Evolutionary conservation across 1,140 invertebrate genomes (phyloP).

Genomic region (Aphidius ervi): DNA sequence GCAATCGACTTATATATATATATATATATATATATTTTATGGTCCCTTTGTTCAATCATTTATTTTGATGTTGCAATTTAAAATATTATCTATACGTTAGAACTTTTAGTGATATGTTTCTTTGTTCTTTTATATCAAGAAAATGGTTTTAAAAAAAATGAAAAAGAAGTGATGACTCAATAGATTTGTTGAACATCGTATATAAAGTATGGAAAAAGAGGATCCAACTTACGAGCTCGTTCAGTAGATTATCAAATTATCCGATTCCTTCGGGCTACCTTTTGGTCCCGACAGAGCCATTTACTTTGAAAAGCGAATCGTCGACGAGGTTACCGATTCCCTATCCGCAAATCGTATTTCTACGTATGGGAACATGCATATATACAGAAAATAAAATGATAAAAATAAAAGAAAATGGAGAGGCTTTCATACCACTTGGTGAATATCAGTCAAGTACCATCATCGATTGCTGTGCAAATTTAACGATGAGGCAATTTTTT

Average conservation of each 20-base stretch:
- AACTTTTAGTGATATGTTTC: no score
- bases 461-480: conserved; percentile 10
- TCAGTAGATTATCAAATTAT: conserved; percentile 30
- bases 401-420: conserved; percentile 2
- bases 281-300: conserved; percentile 26
- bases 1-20: no score
- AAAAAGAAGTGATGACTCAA: conserved; percentile 2
- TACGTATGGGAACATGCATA: conserved; percentile 15
- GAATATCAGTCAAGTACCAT: background rate
- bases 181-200: background rate
- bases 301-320: conserved; percentile 27
- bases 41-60: no score
- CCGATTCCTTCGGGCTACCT: conserved; percentile 15
- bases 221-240: conserved; percentile 11
- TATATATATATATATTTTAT: no score
- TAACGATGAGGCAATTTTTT: background rate
- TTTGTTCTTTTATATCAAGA: no score
- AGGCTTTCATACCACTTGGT: conserved; percentile 7
- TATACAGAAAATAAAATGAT: background rate
- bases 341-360: conserved; percentile 28
- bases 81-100: no score
- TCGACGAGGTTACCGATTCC: conserved; percentile 27
- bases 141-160: background rate
- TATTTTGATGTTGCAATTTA: no score
- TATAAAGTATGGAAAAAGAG: background rate